These are phyloP conservation scores for Vireo griseus DNA, from an alignment of 2,797 vertebrate genomes.

Conservation along the genomic window DNA sequence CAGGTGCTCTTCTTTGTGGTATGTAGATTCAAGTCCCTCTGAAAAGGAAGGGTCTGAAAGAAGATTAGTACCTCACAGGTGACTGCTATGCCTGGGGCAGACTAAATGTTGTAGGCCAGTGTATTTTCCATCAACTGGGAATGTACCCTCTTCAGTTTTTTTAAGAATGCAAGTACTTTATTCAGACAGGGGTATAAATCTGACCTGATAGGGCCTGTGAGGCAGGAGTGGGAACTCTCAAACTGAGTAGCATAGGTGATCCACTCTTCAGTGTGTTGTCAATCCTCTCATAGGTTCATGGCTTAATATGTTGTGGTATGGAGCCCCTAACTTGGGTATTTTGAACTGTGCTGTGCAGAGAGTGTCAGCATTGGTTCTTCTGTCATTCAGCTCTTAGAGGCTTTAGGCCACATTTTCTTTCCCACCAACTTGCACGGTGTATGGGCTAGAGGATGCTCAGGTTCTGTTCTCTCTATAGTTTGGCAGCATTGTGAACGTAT, in stretches of 20 bases:
- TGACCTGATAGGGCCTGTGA: background rate
- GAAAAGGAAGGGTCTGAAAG: background rate
- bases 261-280: background rate
- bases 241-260: background rate
- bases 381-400: background rate
- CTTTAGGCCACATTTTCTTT: background rate
- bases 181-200: background rate
- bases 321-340: background rate
- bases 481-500: background rate
- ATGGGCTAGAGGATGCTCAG: background rate
- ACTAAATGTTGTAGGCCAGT: background rate
- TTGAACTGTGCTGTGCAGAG: background rate
- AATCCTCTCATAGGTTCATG: background rate
- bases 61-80: background rate
- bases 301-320: background rate
- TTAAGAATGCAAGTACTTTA: background rate
- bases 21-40: background rate
- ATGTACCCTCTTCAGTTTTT: background rate
- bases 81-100: background rate
- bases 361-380: background rate
- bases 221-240: accelerated
- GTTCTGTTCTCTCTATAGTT: background rate
- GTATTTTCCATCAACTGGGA: background rate
- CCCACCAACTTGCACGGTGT: background rate
- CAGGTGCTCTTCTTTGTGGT: background rate